Base-by-base conservation (phyloP, 1,140 invertebrate species). In the Papilio dardanus region DNA sequence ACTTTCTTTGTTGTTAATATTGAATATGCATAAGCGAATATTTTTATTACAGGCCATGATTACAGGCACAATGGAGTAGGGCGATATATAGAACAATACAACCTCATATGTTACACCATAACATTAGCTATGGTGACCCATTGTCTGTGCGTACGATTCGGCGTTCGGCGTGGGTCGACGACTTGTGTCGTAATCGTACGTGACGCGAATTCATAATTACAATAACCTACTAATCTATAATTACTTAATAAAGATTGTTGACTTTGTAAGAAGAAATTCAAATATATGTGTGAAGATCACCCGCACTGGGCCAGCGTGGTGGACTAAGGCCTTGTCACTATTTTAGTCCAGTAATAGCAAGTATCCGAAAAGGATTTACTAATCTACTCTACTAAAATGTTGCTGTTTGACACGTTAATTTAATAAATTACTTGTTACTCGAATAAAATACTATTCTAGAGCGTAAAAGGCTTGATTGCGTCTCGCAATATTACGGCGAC, bases 121-220 rank as follows among this genome's bases (percentile, higher is more conserved):
- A 58, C 54, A 28, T 28, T 28, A 28, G 54, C 35, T 14, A 21
- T 35, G 35, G 66, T 68, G 35, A 68, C 33, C 66, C 35, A 68
- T 68, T 68, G 66, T 68, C n/a, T 68, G 66, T 66, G 28, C 62
- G 62, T 66, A 7, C n/a, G 66, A n/a, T n/a, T n/a, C 30, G 30
- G 28, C n/a, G 35, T 68, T 68, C 66, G 66, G 35, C 66, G 66
- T 68, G 66, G 67, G 67, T 69, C 33, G 66, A 68, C 66, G 33
- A 10, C 35, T 69, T 69, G 35, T 69, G 21, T 69, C 33, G 19
- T 62, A 62, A 62, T 14, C 31, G 42, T 24, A 12, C 35, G 67
- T 69, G 67, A 40, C 33, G 33, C 67, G 67, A 69, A 69, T 69
- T 40, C 33, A 40, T 68, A 69, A 69, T 42, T 37, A 69, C 28